Percentiles rank a stretch among this genome's conserved stretches.
phyloP scores from a whole-genome alignment of 1,140 invertebrate species.

The Oppia nitens region DNA sequence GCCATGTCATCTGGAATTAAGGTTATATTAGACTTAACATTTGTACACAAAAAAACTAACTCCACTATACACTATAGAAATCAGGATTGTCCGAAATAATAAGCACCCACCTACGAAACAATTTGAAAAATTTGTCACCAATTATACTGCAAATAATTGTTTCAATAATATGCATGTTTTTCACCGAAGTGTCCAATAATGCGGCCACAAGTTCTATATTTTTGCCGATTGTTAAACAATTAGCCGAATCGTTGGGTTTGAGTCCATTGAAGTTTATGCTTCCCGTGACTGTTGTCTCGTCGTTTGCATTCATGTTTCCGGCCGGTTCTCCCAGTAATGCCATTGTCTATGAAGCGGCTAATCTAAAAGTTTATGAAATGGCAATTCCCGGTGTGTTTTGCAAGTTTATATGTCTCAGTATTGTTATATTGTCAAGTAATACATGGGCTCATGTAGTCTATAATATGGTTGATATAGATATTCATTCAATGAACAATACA shows the following conservation, averaged over 20 bases:
- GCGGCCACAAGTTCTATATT: constrained; percentile 64
- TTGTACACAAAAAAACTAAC: no score
- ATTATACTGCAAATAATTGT: neutral
- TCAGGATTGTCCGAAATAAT: neutral
- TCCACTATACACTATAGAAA: neutral
- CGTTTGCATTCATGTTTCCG: constrained; percentile 34
- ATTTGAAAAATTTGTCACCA: neutral
- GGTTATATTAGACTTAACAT: constrained; percentile 18
- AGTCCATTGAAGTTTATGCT: constrained; percentile 35
- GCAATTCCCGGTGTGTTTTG: constrained; percentile 14
- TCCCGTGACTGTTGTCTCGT: constrained; percentile 27
- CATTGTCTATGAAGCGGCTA: constrained; percentile 31
- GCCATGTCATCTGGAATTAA: constrained; percentile 26
- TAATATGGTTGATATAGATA: neutral
- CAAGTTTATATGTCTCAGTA: neutral
- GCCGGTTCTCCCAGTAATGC: constrained; percentile 34
- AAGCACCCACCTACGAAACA: neutral
- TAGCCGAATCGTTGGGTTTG: constrained; percentile 25
- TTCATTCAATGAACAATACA: neutral
- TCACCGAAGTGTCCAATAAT: constrained; percentile 38
- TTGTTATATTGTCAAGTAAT: neutral
- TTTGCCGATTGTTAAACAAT: constrained; percentile 43
- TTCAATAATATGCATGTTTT: neutral
- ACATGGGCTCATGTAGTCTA: neutral
- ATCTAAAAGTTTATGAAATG: constrained; percentile 23